Base-by-base conservation (phyloP, 2,797 vertebrate genomes). In the Parauchenoglanis ngamensis region DNA sequence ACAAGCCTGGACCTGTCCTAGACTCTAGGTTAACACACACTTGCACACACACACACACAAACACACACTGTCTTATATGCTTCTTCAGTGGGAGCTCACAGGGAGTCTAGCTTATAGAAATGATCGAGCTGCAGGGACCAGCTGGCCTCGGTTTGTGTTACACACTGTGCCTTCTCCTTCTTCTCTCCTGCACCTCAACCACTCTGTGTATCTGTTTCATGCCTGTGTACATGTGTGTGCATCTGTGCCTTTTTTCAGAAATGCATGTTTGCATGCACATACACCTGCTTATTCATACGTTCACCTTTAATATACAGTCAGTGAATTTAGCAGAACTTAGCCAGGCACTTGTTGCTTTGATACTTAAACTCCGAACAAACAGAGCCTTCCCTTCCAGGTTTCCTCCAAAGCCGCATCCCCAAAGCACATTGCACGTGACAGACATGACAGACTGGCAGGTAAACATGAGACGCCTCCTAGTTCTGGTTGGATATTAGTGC, bases 151-250 rank as follows among this genome's bases (percentile, higher is more conserved):
- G 89, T 78, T 87, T 86, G 88, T 85, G 83, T 91, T 91, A 90
- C 90, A 86, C 67, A 4, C 13, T 65, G 46, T 49, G 13, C 83
- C 15, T 44, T 65, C 54, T 85, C 75, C n/a, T 78, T 49, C 31
- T 67, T 65, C 88, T 31, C 31, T n/a, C 35, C 75, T 70, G 81
- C 83, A 84, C 73, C 67, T 56, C 85, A 65, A 78, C 83, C 57
- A 83, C 80, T 54, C 63, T 82, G 79, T 87, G 85, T 88, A 89
- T 89, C 90, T 89, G 89, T 89, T 91, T 86, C 83, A 78, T 70
- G 91, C 90, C 86, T 91, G 31, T 73, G 65, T 85, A 61, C 61
- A 79, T 87, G 87, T 83, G 83, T 84, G 75, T 84, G 59, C 86
- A 63, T 73, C 75, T 57, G 40, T 46, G 19, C 54, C 80, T 40